Evolutionary conservation across 1,140 invertebrate species (phyloP).

Genomic region (Musca vetustissima): DNA sequence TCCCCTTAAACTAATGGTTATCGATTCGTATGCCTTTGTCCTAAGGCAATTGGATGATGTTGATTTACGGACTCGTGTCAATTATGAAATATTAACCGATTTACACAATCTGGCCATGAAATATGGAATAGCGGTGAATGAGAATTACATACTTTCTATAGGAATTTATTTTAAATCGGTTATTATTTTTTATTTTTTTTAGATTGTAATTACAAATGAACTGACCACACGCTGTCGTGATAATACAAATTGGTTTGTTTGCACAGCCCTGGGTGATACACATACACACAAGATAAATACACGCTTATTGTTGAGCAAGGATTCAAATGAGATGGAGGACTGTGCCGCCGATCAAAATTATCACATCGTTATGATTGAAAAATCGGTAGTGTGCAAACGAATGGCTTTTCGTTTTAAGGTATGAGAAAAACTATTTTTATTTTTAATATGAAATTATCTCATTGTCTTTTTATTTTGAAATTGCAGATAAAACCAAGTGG

Average conservation of each 20-base stretch:
- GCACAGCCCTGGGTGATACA: slow-evolving; percentile 56
- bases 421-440: not conserved
- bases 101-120: slow-evolving; percentile 35
- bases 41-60: slow-evolving; percentile 33
- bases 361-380: slow-evolving; percentile 27
- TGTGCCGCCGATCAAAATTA: not conserved
- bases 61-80: slow-evolving; percentile 31
- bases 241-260: slow-evolving; percentile 45
- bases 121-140: slow-evolving; percentile 39
- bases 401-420: slow-evolving; percentile 28
- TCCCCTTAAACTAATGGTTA: slow-evolving; percentile 37
- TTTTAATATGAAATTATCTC: not conserved
- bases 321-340: too few species aligned
- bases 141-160: too few species aligned
- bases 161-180: too few species aligned
- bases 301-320: slow-evolving; percentile 27
- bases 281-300: slow-evolving; percentile 57
- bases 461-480: not conserved
- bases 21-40: slow-evolving; percentile 41
- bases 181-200: too few species aligned
- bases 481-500: slow-evolving; percentile 29
- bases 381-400: slow-evolving; percentile 19
- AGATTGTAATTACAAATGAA: slow-evolving; percentile 61
- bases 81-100: slow-evolving; percentile 36
- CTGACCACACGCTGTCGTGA: slow-evolving; percentile 58